These are phyloP conservation scores for Amiota mariae DNA, from an alignment of 2,888 invertebrate genomes.

Conservation along the genomic window DNA sequence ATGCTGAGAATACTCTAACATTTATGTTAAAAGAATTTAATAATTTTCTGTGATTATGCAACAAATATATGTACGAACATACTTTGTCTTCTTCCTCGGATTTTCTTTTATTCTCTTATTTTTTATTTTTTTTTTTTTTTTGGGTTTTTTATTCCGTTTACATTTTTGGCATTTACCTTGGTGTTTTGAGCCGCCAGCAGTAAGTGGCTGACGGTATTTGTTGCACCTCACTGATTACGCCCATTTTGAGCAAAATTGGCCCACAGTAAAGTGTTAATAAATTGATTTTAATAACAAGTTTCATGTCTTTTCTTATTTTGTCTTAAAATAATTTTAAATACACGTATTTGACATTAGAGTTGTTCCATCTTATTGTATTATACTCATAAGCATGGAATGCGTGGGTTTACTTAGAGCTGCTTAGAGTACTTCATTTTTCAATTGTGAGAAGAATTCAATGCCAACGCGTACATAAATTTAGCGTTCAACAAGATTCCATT, in stretches of 20 bases:
- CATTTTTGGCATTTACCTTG: constrained; percentile 64
- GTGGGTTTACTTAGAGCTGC: too few species aligned
- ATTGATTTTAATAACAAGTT: constrained; percentile 43
- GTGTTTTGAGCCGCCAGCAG: constrained; percentile 33
- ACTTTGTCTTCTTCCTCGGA: constrained; percentile 40
- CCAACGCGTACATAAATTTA: too few species aligned
- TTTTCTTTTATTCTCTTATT: constrained; percentile 11
- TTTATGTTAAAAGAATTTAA: constrained; percentile 65
- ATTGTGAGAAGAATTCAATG: too few species aligned
- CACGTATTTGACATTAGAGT: too few species aligned
- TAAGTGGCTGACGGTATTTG: constrained; percentile 34
- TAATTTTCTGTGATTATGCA: constrained; percentile 62
- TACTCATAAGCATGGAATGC: too few species aligned
- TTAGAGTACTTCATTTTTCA: too few species aligned
- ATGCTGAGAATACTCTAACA: constrained; percentile 64
- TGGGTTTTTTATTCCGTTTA: background rate
- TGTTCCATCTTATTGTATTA: too few species aligned
- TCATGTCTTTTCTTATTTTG: constrained; percentile 19
- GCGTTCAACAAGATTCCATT: too few species aligned
- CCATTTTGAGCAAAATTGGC: constrained; percentile 44
- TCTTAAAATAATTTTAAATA: too few species aligned
- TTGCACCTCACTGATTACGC: constrained; percentile 42
- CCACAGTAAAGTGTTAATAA: constrained; percentile 47
- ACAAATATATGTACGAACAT: constrained; percentile 38
- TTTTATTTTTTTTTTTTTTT: constrained; percentile 1